Evolutionary conservation across 2,888 invertebrate species (phyloP).

Genomic region (Drosophila melanocephala): DNA sequence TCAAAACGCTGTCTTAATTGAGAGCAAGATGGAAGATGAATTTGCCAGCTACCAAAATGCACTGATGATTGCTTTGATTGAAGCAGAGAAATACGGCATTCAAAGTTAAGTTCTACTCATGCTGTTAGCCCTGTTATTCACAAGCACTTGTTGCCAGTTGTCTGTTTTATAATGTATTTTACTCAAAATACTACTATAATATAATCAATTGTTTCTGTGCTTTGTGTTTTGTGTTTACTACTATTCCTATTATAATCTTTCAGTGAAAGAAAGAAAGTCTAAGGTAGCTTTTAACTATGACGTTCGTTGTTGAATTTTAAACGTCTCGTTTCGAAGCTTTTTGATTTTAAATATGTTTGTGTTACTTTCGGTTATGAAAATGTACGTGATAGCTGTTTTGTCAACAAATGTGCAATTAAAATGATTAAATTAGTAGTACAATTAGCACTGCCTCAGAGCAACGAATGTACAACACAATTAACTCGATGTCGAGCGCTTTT

Average conservation of each 20-base stretch:
- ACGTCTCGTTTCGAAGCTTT: background rate
- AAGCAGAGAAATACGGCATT: slow-evolving; percentile 3
- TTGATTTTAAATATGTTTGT: background rate
- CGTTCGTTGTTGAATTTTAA: no score
- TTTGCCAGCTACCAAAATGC: background rate
- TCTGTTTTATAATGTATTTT: background rate
- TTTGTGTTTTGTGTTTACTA: no score
- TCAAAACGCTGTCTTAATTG: slow-evolving; percentile 76
- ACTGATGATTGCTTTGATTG: slow-evolving; percentile 27
- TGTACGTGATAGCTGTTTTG: slow-evolving; percentile 5
- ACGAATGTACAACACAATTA: background rate
- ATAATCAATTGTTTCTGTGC: background rate
- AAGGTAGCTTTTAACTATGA: background rate
- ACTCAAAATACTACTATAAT: background rate
- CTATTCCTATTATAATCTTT: background rate
- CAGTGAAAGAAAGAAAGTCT: background rate
- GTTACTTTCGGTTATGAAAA: background rate
- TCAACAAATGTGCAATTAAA: slow-evolving; percentile 12
- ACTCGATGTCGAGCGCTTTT: background rate
- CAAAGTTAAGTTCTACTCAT: background rate
- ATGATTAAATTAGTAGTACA: slow-evolving; percentile 1
- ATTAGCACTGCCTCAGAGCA: background rate
- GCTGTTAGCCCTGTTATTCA: background rate
- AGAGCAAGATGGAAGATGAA: slow-evolving; percentile 50
- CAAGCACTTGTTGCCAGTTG: background rate